A percentile compares a stretch with the other conserved stretches of the same genome.
Conservation (phyloP, 1,140 invertebrate species). For the Ctenoplectra terminalis region DNA sequence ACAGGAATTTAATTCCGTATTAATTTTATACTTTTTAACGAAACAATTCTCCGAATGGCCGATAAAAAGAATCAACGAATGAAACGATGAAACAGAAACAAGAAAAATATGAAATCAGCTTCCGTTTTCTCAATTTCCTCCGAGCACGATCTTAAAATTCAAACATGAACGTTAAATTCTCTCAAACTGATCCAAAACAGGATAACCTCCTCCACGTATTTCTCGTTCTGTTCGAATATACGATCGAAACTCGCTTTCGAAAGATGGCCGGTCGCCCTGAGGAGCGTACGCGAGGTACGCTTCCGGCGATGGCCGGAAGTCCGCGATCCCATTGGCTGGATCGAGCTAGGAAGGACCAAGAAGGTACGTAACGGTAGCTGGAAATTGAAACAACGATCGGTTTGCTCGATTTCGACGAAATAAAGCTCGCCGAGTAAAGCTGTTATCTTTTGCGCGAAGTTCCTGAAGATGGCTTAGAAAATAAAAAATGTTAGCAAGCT, state of each 20-base stretch:
- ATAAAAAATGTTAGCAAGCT: too few relatives aligned
- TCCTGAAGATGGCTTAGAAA: not conserved
- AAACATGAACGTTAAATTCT: not conserved
- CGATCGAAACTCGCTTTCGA: not conserved
- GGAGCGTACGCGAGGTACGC: not conserved
- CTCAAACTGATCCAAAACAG: not conserved
- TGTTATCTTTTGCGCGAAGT: not conserved
- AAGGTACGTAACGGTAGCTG: not conserved
- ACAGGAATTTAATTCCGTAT: too few relatives aligned
- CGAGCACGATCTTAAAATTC: not conserved
- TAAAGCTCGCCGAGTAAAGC: too few relatives aligned
- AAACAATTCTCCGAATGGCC: too few relatives aligned
- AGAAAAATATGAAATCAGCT: not conserved
- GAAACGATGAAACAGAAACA: too few relatives aligned
- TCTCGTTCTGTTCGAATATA: not conserved
- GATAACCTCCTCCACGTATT: not conserved
- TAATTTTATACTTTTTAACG: too few relatives aligned
- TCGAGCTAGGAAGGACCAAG: not conserved
- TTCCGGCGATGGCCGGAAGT: constrained; percentile 10
- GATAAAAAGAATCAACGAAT: too few relatives aligned
- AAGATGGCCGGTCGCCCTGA: not conserved
- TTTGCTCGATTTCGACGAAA: not conserved
- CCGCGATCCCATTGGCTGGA: not conserved
- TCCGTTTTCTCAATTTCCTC: not conserved
- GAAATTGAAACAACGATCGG: constrained; percentile 24